Conservation (phyloP, 2,113 vertebrate species). For the Scophthalmus maximus region DNA sequence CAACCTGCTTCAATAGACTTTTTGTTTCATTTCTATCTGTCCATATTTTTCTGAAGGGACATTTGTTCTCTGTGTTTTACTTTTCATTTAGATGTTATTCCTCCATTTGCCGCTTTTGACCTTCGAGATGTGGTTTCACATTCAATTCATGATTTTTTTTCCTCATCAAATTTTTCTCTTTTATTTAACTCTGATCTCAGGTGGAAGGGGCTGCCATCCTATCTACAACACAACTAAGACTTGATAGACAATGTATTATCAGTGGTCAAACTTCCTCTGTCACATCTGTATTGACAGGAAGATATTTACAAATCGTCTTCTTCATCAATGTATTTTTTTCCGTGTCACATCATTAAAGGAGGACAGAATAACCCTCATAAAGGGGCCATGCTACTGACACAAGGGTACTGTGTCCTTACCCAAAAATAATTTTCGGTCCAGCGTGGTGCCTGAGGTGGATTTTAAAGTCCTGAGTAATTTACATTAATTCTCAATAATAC, state of each 20-base stretch:
- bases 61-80: constrained; percentile 11
- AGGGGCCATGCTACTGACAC: background rate
- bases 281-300: no score
- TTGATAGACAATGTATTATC: no score
- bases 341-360: background rate
- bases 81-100: background rate
- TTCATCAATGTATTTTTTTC: constrained; percentile 1
- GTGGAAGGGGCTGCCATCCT: background rate
- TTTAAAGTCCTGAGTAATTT: background rate
- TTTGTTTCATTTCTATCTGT: constrained; percentile 8
- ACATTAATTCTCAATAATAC: background rate
- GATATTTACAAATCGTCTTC: background rate
- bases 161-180: background rate
- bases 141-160: background rate
- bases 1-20: constrained; percentile 8
- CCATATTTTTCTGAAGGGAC: background rate
- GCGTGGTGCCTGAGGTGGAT: constrained; percentile 20
- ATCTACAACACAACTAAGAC: background rate
- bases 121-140: constrained; percentile 5
- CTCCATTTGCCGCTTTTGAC: background rate
- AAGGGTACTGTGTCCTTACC: constrained; percentile 26
- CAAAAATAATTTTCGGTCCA: constrained; percentile 24
- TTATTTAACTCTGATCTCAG: background rate
- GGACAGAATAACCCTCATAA: constrained; percentile 10
- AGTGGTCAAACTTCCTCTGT: no score